Evolutionary conservation across 1,140 invertebrate genomes (phyloP), one percentile per base, ranked within the genome.

Genomic region (Bombus waltoni): DNA sequence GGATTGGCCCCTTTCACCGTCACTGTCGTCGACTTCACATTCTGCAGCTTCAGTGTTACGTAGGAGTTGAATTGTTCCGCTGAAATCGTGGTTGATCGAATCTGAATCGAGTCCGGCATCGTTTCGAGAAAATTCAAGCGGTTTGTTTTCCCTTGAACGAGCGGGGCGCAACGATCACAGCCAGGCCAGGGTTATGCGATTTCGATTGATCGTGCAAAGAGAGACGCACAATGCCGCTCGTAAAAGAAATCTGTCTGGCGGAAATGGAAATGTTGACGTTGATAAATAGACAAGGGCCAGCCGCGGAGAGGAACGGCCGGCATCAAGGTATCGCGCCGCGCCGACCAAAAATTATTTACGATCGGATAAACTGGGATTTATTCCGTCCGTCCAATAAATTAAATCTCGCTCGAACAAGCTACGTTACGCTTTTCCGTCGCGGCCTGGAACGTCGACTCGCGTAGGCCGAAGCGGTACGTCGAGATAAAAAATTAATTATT

Each of bases 1-100:
- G 99, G 99, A 95, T 98, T 97, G 93, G 97, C 97, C 93, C 99
- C 99, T 96, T 99, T 99, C 77, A 99, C 98, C 91, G 98, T 98
- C 87, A 99, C 98, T 90, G 99, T 99, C 85, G 99, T 99, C 78
- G 98, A 99, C 96, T 99, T 99, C 88, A 99, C 99, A 97, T 99
- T 99, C 95, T 99, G 98, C 90, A 99, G 97, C 95, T 99, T 99
- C 87, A 99, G 96, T 78, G 98, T 99, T 92, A 99, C 98, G 96
- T 99, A 99, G 87, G 97, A 97, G 95, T 98, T 98, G 95, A 97
- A 97, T 96, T 98, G 97, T 92, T 96, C 96, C 93, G 97, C 97
- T 97, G 96, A 92, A 96, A 96, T 85, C n/a, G 75, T 81, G 28
- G 77, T 71, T 59, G 65, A 83, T 83, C 44, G 59, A n/a, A 35